Conservation (phyloP, 2,797 vertebrate species). For the Microctenopoma steveboyesi region DNA sequence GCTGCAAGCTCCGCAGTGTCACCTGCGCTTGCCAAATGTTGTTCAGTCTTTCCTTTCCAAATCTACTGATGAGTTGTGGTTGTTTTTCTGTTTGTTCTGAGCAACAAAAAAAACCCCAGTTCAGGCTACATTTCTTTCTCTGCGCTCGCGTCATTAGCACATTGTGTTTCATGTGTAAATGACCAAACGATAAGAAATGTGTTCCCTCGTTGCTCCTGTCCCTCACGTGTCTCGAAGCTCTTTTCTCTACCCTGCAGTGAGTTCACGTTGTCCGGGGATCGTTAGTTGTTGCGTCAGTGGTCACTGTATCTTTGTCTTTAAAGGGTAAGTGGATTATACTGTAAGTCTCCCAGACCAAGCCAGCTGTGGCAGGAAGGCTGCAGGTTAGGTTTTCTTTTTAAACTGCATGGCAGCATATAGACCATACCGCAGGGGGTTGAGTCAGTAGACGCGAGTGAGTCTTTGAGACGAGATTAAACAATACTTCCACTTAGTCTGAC, state of each 20-base stretch:
- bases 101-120: constrained; percentile 49
- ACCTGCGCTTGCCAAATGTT: constrained; percentile 82
- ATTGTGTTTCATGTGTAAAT: constrained; percentile 42
- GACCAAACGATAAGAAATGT: constrained; percentile 42
- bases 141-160: constrained; percentile 42
- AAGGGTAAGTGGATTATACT: constrained; percentile 60
- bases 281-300: constrained; percentile 58
- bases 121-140: constrained; percentile 26
- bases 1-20: constrained; percentile 60
- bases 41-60: constrained; percentile 83
- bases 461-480: not conserved
- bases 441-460: not conserved
- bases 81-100: constrained; percentile 30
- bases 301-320: constrained; percentile 56
- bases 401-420: not conserved
- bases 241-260: constrained; percentile 33
- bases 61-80: constrained; percentile 59
- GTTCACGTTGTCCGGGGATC: constrained; percentile 34
- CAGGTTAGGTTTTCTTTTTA: not conserved
- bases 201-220: constrained; percentile 43
- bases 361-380: not conserved
- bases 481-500: not conserved
- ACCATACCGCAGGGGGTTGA: not conserved
- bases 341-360: constrained; percentile 23
- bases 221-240: constrained; percentile 40